These are phyloP conservation scores for Zosterops hypoxanthus DNA, from an alignment of 2,113 vertebrate species.

Conservation along the genomic window DNA sequence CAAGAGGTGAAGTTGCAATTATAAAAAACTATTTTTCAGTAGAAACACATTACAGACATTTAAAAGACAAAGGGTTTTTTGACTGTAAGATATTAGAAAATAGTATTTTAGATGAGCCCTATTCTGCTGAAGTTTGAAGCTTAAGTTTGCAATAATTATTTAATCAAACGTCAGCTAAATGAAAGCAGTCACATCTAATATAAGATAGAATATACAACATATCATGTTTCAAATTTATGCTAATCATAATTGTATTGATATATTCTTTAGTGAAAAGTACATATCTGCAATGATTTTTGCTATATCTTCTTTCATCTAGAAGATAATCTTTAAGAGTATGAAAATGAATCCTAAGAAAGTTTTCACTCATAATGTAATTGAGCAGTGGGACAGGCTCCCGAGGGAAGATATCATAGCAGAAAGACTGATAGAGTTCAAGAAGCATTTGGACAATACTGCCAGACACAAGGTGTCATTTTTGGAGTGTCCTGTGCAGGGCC, in stretches of 20 bases:
- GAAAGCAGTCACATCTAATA: not conserved
- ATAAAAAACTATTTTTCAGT: not conserved
- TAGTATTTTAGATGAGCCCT: accelerated
- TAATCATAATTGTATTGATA: not conserved
- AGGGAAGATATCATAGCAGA: not conserved
- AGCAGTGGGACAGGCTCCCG: not conserved
- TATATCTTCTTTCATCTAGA: not conserved
- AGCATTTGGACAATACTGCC: not conserved
- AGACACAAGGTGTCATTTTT: not conserved
- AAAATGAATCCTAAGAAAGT: not conserved
- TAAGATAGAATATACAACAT: not conserved
- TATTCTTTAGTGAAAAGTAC: not conserved
- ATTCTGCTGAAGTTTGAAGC: not conserved
- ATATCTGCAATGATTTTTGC: not conserved
- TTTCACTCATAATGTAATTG: not conserved
- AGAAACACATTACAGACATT: not conserved
- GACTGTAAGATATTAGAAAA: not conserved
- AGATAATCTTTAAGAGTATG: not conserved
- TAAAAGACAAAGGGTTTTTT: not conserved
- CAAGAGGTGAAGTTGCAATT: not conserved
- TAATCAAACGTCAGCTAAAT: not conserved
- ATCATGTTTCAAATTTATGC: not conserved
- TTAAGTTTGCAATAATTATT: not conserved
- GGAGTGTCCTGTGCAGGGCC: not conserved
- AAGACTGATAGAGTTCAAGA: not conserved